Base-by-base conservation (phyloP, 2,888 invertebrate genomes). In the Boloria selene region DNA sequence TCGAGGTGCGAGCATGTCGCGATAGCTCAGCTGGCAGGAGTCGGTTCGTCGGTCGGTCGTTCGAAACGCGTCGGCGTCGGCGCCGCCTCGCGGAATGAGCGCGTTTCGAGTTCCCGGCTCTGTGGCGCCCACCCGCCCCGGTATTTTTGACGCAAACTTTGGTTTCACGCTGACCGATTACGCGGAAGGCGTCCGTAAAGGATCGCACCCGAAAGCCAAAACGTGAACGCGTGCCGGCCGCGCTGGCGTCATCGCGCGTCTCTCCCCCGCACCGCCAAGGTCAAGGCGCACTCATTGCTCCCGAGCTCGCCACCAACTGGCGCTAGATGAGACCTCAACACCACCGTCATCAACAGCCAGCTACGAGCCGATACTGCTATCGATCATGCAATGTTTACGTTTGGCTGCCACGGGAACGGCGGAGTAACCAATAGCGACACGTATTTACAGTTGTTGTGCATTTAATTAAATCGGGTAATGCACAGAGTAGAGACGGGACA, bases 161-260 rank as follows among this genome's bases (percentile, higher is more conserved):
- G 80, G 83, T 86, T 82, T 84, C 82, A 79, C 87, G 81, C 85
- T 88, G 86, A 88, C 88, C 87, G 87, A 88, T 88, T 88, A 91
- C 90, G 89, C 91, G 91, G 88, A 92, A 90, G 85, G 84, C 86
- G 87, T 85, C 86, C 87, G 82, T 88, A 86, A 86, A 89, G 91
- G 90, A 90, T 92, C 90, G 89, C 89, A 88, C 89, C 91, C 92
- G 91, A 92, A 91, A 92, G 92, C 90, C 89, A 82, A 87, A 82
- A 80, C 81, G 87, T 85, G 86, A 82, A 80, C 81, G 86, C 86
- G 84, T 81, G 74, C 74, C 77, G 89, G 81, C 86, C 89, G 87
- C 86, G 88, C 83, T 88, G 90, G 85, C 92, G 90, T 90, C 91
- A 91, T 86, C 89, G 83, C 80, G 76, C 84, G 79, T 83, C 85